Evolutionary conservation across 2,797 vertebrate genomes (phyloP).

Genomic region (Myotis planiceps): DNA sequence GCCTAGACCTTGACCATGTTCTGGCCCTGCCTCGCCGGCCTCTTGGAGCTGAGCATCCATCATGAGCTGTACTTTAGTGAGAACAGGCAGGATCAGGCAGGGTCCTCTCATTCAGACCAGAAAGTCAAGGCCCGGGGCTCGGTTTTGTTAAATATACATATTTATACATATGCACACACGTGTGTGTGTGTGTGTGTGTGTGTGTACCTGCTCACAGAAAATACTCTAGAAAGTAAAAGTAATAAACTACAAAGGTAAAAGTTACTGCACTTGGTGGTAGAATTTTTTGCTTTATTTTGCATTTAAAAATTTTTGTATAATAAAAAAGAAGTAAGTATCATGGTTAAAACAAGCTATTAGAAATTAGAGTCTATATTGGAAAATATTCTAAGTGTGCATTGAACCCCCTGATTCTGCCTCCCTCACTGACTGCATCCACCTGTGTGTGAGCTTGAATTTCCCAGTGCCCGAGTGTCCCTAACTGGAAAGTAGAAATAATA

Average conservation of each 20-base stretch:
- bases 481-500: background rate
- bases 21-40: background rate
- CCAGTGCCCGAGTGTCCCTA: background rate
- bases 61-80: background rate
- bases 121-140: background rate
- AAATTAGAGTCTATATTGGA: background rate
- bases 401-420: background rate
- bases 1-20: background rate
- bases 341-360: background rate
- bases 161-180: too few relatives aligned
- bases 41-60: background rate
- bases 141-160: background rate
- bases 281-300: background rate
- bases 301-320: background rate
- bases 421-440: rapidly evolving
- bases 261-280: background rate
- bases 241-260: background rate
- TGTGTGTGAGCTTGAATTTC: rapidly evolving
- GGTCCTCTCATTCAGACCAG: background rate
- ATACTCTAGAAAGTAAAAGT: background rate
- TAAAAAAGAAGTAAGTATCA: background rate
- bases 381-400: rapidly evolving
- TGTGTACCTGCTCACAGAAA: background rate
- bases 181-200: rapidly evolving
- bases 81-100: background rate